Conservation (phyloP, 2,797 vertebrate species). For the Scarus forsteni region DNA sequence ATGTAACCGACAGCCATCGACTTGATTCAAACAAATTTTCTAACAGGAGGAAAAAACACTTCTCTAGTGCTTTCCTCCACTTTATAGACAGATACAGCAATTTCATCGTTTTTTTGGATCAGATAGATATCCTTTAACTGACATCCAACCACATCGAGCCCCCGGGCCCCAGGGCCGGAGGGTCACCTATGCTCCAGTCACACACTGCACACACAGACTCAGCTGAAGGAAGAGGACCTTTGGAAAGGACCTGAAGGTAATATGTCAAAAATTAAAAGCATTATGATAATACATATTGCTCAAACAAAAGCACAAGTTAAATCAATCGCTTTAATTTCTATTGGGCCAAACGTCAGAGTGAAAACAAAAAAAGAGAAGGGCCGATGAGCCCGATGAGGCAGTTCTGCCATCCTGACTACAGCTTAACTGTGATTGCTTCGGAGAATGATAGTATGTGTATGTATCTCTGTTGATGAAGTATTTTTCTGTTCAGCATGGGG, state of each 20-base stretch:
- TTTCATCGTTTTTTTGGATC: conserved; percentile 84
- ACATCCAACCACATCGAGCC: conserved; percentile 77
- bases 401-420: conserved; percentile 74
- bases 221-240: conserved; percentile 78
- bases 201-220: conserved; percentile 78
- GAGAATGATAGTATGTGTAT: conserved; percentile 74
- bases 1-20: conserved; percentile 88
- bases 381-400: conserved; percentile 56
- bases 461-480: conserved; percentile 63
- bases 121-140: conserved; percentile 80
- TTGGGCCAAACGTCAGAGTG: conserved; percentile 70
- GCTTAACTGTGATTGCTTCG: conserved; percentile 81
- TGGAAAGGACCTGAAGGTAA: conserved; percentile 74
- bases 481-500: conserved; percentile 79
- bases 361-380: conserved; percentile 36
- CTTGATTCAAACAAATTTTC: conserved; percentile 82
- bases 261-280: conserved; percentile 80
- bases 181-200: conserved; percentile 78
- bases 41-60: conserved; percentile 72
- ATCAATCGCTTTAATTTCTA: conserved; percentile 80
- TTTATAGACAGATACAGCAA: conserved; percentile 87
- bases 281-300: conserved; percentile 76
- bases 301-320: conserved; percentile 77
- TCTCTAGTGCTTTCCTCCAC: conserved; percentile 72
- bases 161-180: conserved; percentile 68